Evolutionary conservation across 2,113 vertebrate species (phyloP).

Genomic region (Ptychochromis oligacanthus): DNA sequence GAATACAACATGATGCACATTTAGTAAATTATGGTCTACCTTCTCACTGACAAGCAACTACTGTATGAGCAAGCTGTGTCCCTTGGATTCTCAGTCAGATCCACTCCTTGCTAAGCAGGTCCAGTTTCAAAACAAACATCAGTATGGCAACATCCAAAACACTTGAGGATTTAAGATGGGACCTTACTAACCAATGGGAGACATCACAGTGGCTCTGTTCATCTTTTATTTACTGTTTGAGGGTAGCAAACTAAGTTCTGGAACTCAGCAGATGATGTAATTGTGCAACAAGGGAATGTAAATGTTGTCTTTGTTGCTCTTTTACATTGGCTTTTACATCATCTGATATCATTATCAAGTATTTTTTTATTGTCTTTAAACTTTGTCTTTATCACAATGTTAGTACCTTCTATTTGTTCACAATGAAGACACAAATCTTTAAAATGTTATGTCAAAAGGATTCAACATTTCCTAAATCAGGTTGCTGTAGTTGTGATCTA

Average conservation of each 20-base stretch:
- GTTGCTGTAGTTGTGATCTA: neutral
- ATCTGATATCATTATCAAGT: neutral
- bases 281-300: neutral
- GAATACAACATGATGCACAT: too few relatives aligned
- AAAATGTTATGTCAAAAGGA: neutral
- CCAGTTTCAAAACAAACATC: neutral
- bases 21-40: neutral
- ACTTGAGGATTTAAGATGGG: too few relatives aligned
- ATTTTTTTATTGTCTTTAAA: neutral
- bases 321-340: neutral
- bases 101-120: neutral
- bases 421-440: neutral
- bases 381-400: neutral
- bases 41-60: neutral
- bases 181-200: neutral
- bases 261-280: rapidly evolving
- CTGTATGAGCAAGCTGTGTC: neutral
- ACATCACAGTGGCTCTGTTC: neutral
- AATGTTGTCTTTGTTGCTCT: neutral
- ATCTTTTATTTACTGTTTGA: neutral
- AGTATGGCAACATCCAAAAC: neutral
- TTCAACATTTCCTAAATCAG: neutral
- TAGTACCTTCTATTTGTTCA: neutral
- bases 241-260: neutral
- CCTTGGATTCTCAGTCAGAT: neutral